phyloP scores from a whole-genome alignment of 2,888 invertebrate species.

The Tachina lurida region DNA sequence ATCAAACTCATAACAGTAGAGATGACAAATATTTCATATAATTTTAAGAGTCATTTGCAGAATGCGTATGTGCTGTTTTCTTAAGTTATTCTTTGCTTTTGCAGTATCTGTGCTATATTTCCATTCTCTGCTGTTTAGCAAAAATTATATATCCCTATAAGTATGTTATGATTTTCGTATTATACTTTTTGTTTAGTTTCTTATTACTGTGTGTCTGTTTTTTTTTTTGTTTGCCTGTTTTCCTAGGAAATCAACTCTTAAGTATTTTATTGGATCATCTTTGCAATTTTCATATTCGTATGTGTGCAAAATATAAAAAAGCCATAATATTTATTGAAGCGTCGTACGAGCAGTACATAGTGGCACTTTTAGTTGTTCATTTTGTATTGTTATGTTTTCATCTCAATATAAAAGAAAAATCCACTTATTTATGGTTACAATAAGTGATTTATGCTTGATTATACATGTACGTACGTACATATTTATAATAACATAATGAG shows the following conservation, averaged over 20 bases:
- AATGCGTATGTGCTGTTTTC: too few species aligned
- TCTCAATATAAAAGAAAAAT: conserved; percentile 66
- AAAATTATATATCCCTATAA: conserved; percentile 66
- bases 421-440: conserved; percentile 68
- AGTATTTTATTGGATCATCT: conserved; percentile 81
- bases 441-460: conserved; percentile 59
- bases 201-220: conserved; percentile 9
- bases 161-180: conserved; percentile 73
- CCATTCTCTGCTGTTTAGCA: neutral
- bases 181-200: conserved; percentile 39
- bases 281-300: conserved; percentile 58
- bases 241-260: conserved; percentile 65
- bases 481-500: neutral
- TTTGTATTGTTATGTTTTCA: conserved; percentile 37
- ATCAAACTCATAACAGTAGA: neutral
- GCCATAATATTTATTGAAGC: conserved; percentile 50
- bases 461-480: neutral
- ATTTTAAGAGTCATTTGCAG: neutral
- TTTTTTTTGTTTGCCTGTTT: conserved; percentile 11
- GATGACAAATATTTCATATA: neutral
- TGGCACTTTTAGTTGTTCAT: conserved; percentile 48
- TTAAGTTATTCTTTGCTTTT: neutral
- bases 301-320: conserved; percentile 41
- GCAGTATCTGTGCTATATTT: conserved; percentile 29
- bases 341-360: neutral